These are phyloP conservation scores for Drosophila lacicola DNA, from an alignment of 2,888 invertebrate species.

Conservation along the genomic window DNA sequence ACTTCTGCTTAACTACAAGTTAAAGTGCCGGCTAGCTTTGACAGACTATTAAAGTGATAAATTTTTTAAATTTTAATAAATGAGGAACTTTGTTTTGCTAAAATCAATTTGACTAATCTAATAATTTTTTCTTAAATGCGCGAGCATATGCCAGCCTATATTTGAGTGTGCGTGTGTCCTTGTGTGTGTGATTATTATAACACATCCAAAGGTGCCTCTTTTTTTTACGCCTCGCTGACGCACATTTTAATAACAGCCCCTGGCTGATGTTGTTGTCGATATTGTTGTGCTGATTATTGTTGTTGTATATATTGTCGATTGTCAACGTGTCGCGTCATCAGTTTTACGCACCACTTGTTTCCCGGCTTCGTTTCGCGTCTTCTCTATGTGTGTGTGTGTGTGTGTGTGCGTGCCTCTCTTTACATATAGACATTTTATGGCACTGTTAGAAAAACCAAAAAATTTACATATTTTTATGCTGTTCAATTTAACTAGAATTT, in stretches of 20 bases:
- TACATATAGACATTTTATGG: constrained; percentile 32
- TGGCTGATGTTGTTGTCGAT: constrained; percentile 13
- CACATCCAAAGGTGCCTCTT: constrained; percentile 8
- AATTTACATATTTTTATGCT: constrained; percentile 68
- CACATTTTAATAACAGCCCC: constrained; percentile 49
- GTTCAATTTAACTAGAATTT: constrained; percentile 55
- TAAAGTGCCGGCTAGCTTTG: not conserved
- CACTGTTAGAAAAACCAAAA: constrained; percentile 23
- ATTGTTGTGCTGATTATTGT: constrained; percentile 21
- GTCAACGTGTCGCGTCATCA: constrained; percentile 75
- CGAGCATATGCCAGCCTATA: not conserved
- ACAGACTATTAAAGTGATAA: no score
- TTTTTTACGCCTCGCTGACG: constrained; percentile 18
- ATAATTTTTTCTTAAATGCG: not conserved
- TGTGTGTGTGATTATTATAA: constrained; percentile 7
- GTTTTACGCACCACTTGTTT: constrained; percentile 74
- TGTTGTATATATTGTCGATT: constrained; percentile 48
- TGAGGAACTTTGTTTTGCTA: no score
- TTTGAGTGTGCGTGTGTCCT: constrained; percentile 2
- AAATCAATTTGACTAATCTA: not conserved
- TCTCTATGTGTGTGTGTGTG: not conserved
- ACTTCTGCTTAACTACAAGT: not conserved
- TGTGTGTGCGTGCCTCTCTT: not conserved
- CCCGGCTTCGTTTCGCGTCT: constrained; percentile 6
- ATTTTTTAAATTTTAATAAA: no score